Evolutionary conservation across 1,140 invertebrate species (phyloP).

Genomic region (Rhopalosiphum maidis): DNA sequence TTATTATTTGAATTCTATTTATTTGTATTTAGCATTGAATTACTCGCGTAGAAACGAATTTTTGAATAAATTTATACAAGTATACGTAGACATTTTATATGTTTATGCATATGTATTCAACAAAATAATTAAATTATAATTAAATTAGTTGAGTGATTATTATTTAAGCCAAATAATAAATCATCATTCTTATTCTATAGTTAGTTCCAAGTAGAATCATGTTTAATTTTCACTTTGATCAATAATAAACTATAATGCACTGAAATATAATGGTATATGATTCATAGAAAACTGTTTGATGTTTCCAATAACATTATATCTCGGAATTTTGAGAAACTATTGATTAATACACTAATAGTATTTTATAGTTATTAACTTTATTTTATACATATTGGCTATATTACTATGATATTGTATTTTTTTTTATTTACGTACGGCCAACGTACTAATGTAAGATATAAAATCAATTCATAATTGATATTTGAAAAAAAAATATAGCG

Average conservation of each 20-base stretch:
- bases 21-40: not conserved
- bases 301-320: not conserved
- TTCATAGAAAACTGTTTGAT: not conserved
- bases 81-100: too few species aligned
- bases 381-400: not conserved
- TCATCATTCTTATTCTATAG: too few species aligned
- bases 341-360: too few species aligned
- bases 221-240: not conserved
- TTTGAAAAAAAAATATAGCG: too few species aligned
- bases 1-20: not conserved
- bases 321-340: not conserved
- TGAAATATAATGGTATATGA: not conserved
- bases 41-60: too few species aligned
- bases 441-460: too few species aligned
- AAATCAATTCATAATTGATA: too few species aligned
- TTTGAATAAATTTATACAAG: too few species aligned
- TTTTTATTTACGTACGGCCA: too few species aligned
- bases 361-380: not conserved
- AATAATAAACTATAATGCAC: not conserved
- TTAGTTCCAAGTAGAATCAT: not conserved
- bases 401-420: too few species aligned
- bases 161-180: not conserved
- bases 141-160: not conserved
- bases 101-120: not conserved
- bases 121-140: not conserved